Base-by-base conservation (phyloP, 2,888 invertebrate genomes). In the Yponomeuta malinellus region DNA sequence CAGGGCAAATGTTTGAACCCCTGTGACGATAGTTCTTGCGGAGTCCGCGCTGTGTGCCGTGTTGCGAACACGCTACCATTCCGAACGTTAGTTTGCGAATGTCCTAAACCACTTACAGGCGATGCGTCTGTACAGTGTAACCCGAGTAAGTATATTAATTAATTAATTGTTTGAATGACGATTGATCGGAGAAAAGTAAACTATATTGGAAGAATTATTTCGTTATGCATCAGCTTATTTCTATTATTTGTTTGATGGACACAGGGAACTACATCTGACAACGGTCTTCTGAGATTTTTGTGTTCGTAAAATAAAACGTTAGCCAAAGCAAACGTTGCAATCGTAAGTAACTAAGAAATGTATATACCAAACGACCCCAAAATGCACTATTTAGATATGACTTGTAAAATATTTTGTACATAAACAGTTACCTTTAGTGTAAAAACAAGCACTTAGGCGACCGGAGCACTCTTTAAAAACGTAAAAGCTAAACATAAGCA, bases 31-130 rank as follows among this genome's bases (percentile, higher is more conserved):
- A 95, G 95, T 1, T 97, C 97, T 0, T 98, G 97, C 80, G 97
- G 97, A 23, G 82, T 90, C 63, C 95, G 96, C 81, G 97, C 98
- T 0, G 94, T 95, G 75, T 98, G 98, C 82, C 94, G 95, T 10
- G 97, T 98, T 10, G 95, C 97, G 37, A 96, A 97, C 80, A 97
- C 97, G 0, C 87, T 97, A 74, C 98, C 98, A 8, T 93, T 97
- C 87, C 94, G 97, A 76, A 97, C 97, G 9, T 96, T 98, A 94
- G 95, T 96, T 72, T 98, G 98, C 83, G 95, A 96, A 80, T 98
- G 98, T 82, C 93, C 96, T 73, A 95, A 95, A 73, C 97, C 97
- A 73, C 96, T 95, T 78, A 93, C 95, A 76, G 98, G 98, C 75
- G 97, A 98, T 85, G 97, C 98, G 10, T 96, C 97, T 76, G 94